Percentiles rank a stretch among this genome's conserved stretches.
Conservation (phyloP, 2,797 vertebrate species). For the Acipenser ruthenus region DNA sequence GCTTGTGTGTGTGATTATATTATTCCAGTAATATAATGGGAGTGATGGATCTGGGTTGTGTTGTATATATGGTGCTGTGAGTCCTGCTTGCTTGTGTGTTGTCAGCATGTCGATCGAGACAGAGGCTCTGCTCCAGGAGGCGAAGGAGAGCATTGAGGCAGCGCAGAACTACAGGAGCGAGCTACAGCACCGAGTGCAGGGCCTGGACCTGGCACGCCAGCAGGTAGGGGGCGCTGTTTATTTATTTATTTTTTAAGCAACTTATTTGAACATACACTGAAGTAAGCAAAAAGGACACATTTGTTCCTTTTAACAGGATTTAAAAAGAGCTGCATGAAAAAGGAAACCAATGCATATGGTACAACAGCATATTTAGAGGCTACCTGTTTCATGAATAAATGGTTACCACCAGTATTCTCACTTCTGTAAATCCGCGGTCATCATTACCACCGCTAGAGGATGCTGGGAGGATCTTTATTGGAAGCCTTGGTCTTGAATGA, state of each 20-base stretch:
- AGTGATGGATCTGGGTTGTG: not conserved
- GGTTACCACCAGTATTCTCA: too few species aligned
- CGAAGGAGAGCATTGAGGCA: constrained; percentile 87
- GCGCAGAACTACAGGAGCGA: constrained; percentile 85
- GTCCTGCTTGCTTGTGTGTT: not conserved
- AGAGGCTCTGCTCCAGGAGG: constrained; percentile 76
- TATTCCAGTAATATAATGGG: too few species aligned
- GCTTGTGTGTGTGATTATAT: not conserved
- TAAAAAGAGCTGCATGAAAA: too few species aligned
- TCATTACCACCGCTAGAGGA: not conserved
- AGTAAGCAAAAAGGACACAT: too few species aligned
- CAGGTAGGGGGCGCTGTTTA: constrained; percentile 57
- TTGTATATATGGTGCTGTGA: not conserved
- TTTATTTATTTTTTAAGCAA: too few species aligned
- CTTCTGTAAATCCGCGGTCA: not conserved
- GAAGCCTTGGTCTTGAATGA: too few species aligned
- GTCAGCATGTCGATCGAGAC: constrained; percentile 62
- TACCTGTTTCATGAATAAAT: too few species aligned
- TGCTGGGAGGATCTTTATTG: too few species aligned
- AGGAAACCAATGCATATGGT: too few species aligned
- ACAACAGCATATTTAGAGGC: too few species aligned
- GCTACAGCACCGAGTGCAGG: constrained; percentile 76
- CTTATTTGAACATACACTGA: too few species aligned
- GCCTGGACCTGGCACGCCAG: constrained; percentile 79
- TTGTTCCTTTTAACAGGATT: too few species aligned